Evolutionary conservation across 2,797 vertebrate genomes (phyloP), one percentile per base, ranked within the genome.

Genomic region (Falco berigora): DNA sequence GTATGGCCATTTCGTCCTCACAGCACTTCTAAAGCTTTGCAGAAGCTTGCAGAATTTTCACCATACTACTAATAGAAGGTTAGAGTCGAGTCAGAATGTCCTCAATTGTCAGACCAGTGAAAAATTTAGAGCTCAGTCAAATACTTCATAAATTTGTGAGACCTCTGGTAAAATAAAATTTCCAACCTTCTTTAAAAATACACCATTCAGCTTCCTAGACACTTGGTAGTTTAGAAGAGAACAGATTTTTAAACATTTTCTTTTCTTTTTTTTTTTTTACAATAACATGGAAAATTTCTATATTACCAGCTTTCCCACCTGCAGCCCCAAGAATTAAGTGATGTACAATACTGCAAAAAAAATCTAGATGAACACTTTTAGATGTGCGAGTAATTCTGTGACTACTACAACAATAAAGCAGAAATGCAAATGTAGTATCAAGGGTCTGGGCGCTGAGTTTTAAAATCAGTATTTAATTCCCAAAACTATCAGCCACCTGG

Each of bases 41-140:
- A 90, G 58, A 83, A 56, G 16, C 30, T 36, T 81, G 56, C 17
- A 56, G 12, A 27, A 55, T 83, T 90, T 71, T 76, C 66, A 84
- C 10, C 8, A 0, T 10, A 78, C 32, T 2, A 23, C 4, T 21
- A 80, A 69, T 0, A 0, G 44, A 50, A 68, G 14, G 17, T 47
- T n/a, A 36, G 11, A 36, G 8, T 5, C 63, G 42, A 75, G 32
- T 61, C 28, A 66, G 25, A 38, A 42, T 4, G 14, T 47, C 46
- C 19, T 68, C 19, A 12, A 3, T 17, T 17, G 28, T 59, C 42
- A 84, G 30, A 50, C 9, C 50, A 73, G 30, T 32, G 52, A 75
- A 64, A 77, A 42, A 53, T 20, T 68, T 3, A 58, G 38, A 91
- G 42, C 6, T 81, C 25, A 86, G 69, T 84, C 25, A 86, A 72